These are phyloP conservation scores for Macaca mulatta DNA, from an alignment of 2,113 vertebrate genomes.

Conservation along the genomic window DNA sequence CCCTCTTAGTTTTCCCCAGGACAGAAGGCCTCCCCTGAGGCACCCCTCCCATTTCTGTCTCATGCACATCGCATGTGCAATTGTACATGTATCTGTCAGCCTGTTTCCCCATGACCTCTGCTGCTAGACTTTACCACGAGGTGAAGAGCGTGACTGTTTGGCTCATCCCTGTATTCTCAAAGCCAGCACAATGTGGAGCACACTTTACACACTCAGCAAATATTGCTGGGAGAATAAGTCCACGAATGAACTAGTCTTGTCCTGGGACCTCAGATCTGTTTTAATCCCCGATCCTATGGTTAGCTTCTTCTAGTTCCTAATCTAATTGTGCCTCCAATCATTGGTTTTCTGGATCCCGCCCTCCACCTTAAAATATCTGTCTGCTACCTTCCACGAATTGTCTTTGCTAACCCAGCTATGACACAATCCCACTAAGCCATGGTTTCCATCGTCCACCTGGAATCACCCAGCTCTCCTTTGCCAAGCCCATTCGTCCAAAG, in stretches of 20 bases:
- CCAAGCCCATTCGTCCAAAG: background rate
- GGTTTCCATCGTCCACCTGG: background rate
- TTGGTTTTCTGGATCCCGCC: background rate
- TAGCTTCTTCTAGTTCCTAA: background rate
- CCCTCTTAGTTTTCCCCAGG: background rate
- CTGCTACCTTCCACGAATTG: background rate
- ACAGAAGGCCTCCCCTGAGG: background rate
- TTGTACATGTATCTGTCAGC: background rate
- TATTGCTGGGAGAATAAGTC: background rate
- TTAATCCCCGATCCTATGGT: background rate
- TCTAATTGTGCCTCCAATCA: background rate
- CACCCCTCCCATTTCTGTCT: fast-evolving
- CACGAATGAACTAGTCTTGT: background rate
- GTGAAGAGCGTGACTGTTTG: background rate
- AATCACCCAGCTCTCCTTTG: background rate
- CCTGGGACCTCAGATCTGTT: background rate
- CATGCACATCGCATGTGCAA: background rate
- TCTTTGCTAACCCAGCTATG: background rate
- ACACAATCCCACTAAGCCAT: background rate
- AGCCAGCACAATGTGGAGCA: background rate
- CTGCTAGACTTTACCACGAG: background rate
- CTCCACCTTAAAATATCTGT: background rate
- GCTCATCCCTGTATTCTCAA: background rate
- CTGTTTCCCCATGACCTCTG: background rate
- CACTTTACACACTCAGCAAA: background rate